phyloP scores from a whole-genome alignment of 2,888 invertebrate genomes.

The Monopis laevigella region DNA sequence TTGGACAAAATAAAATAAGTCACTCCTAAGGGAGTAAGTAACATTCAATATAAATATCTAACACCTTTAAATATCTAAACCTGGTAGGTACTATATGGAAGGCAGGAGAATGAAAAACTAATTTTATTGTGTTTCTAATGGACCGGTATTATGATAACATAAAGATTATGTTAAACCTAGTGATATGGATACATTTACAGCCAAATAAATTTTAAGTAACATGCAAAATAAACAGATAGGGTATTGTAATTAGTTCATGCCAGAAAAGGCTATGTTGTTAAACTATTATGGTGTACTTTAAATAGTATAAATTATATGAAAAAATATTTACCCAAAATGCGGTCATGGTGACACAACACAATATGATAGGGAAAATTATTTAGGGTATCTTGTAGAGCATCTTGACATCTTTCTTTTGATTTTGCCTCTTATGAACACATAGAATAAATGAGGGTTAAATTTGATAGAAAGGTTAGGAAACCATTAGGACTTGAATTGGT shows the following conservation, averaged over 20 bases:
- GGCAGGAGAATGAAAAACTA: too few species aligned
- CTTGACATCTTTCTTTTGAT: conserved; percentile 62
- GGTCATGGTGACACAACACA: conserved; percentile 59
- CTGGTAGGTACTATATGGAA: neutral
- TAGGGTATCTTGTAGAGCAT: conserved; percentile 51
- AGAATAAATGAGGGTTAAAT: too few species aligned
- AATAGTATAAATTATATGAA: conserved; percentile 37
- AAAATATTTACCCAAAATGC: conserved; percentile 63
- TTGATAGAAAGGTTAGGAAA: too few species aligned
- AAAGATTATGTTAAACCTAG: too few species aligned
- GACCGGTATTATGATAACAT: too few species aligned
- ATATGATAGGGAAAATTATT: neutral
- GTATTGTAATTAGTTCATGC: conserved; percentile 55
- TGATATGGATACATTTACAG: conserved; percentile 9
- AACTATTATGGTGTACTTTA: conserved; percentile 7
- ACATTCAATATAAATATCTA: conserved; percentile 8
- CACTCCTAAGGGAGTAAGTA: neutral
- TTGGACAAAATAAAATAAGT: conserved; percentile 1
- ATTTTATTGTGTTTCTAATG: too few species aligned
- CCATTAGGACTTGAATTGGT: too few species aligned
- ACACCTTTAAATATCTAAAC: conserved; percentile 3
- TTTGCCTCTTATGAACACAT: too few species aligned
- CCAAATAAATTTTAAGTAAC: conserved; percentile 29
- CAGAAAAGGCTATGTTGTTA: conserved; percentile 37
- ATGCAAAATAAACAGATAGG: conserved; percentile 34